Conservation (phyloP, 2,888 invertebrate genomes). For the Bhutanitis thaidina region DNA sequence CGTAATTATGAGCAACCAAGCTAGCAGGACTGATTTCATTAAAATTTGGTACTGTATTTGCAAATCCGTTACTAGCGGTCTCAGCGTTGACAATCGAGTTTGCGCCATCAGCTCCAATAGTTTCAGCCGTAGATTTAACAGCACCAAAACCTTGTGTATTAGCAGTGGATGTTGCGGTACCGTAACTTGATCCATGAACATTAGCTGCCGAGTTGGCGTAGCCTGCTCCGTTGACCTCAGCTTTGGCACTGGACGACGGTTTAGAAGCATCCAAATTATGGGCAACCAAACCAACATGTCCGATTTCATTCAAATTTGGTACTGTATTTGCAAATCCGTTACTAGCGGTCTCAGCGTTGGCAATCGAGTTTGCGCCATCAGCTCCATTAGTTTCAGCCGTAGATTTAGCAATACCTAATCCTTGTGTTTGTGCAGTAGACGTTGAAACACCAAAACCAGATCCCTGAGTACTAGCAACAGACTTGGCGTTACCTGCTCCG, state of each 20-base stretch:
- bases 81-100: slow-evolving; percentile 21
- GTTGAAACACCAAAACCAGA: not conserved
- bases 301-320: slow-evolving; percentile 34
- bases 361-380: not conserved
- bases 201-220: slow-evolving; percentile 14
- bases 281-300: too few species aligned
- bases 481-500: slow-evolving; percentile 39
- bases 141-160: too few species aligned
- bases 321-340: slow-evolving; percentile 39
- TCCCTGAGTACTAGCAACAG: slow-evolving; percentile 36
- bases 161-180: too few species aligned
- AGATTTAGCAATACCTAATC: too few species aligned
- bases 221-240: too few species aligned
- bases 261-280: slow-evolving; percentile 27
- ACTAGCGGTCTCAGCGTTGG: slow-evolving; percentile 1
- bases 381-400: slow-evolving; percentile 23
- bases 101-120: slow-evolving; percentile 19
- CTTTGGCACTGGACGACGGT: too few species aligned
- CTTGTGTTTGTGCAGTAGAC: too few species aligned
- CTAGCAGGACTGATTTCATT: slow-evolving; percentile 7
- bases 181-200: not conserved
- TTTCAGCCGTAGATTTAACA: slow-evolving; percentile 30
- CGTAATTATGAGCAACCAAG: slow-evolving; percentile 18
- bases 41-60: slow-evolving; percentile 43
- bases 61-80: slow-evolving; percentile 27